These are phyloP conservation scores for Hylomyscus alleni DNA, from an alignment of 2,797 vertebrate species.

Conservation along the genomic window DNA sequence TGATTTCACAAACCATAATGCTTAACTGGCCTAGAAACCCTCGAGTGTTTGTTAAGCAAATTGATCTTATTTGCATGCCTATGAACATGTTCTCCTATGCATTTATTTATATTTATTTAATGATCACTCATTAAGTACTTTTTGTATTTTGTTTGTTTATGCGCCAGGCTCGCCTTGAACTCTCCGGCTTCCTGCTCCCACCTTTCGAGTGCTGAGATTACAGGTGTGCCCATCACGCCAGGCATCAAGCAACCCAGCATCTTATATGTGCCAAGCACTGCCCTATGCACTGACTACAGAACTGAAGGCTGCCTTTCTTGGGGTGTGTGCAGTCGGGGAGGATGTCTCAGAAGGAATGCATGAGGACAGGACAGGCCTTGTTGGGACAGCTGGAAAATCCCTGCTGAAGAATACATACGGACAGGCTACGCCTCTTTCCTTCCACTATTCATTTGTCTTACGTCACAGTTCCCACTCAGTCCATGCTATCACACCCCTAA, in stretches of 20 bases:
- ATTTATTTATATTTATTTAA: conserved; percentile 4
- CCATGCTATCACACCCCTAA: not conserved
- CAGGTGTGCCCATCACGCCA: not conserved
- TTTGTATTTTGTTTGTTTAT: not conserved
- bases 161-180: not conserved
- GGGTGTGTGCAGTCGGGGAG: not conserved
- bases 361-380: not conserved
- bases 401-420: not conserved
- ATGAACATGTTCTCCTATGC: not conserved
- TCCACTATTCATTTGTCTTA: not conserved
- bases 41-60: conserved; percentile 3
- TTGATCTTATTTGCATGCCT: not conserved
- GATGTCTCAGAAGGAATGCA: not conserved
- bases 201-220: not conserved
- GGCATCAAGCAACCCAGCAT: not conserved
- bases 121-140: not conserved
- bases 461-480: not conserved
- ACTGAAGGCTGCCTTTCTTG: not conserved
- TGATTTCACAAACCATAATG: not conserved
- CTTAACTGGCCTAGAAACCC: not conserved
- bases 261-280: not conserved
- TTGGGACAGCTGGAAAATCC: not conserved
- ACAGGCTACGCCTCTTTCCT: not conserved
- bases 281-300: not conserved
- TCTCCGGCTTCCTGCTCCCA: not conserved